Evolutionary conservation across 2,113 vertebrate genomes (phyloP).

Genomic region (Phycodurus eques): DNA sequence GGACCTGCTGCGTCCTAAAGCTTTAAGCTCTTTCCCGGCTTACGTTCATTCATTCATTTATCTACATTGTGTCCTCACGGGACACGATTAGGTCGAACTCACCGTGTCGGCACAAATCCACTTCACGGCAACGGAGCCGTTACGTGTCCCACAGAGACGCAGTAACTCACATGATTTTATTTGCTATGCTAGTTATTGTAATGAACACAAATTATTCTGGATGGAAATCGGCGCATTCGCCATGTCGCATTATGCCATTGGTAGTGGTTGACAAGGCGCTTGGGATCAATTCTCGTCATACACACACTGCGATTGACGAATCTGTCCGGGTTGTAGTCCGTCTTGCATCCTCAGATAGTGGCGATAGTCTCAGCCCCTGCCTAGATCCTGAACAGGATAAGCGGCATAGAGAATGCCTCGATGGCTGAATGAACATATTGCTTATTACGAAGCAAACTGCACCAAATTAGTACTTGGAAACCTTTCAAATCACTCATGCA

Average conservation of each 20-base stretch:
- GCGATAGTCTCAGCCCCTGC: no score
- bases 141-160: neutral
- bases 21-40: slow-evolving; percentile 20
- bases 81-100: neutral
- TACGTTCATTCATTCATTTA: slow-evolving; percentile 27
- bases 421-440: no score
- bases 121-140: neutral
- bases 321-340: no score
- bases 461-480: slow-evolving; percentile 7
- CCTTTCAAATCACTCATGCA: slow-evolving; percentile 2
- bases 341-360: no score
- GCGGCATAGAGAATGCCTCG: no score
- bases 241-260: neutral
- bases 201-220: neutral
- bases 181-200: neutral
- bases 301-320: no score
- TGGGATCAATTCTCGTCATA: no score
- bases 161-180: neutral
- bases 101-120: neutral
- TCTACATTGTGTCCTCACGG: neutral
- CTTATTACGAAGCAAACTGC: neutral
- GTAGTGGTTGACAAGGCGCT: no score
- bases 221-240: neutral
- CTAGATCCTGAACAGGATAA: no score
- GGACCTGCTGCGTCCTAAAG: slow-evolving; percentile 24